Percentiles rank a stretch among this genome's conserved stretches.
These are phyloP conservation scores for Stenichneumon culpator DNA, from an alignment of 2,888 invertebrate genomes.

Conservation along the genomic window DNA sequence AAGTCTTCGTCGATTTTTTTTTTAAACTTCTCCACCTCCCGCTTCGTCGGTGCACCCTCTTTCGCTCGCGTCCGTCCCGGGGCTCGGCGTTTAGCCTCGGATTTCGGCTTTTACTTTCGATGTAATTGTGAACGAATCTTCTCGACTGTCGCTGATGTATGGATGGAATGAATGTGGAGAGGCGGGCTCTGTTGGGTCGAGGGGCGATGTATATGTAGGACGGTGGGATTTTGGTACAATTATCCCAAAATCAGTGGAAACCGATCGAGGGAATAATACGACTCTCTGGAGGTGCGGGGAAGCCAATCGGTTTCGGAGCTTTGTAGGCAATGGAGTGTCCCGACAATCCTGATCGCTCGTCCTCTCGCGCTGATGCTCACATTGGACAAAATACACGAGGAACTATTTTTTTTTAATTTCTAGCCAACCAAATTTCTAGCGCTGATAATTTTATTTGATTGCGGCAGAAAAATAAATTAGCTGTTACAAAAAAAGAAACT, in stretches of 20 bases:
- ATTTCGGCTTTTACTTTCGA: conserved; percentile 79
- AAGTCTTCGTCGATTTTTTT: conserved; percentile 72
- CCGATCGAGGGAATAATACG: conserved; percentile 34
- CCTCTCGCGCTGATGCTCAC: conserved; percentile 13
- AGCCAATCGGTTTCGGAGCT: background rate
- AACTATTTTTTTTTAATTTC: no score
- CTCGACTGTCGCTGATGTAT: conserved; percentile 4
- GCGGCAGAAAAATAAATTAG: no score
- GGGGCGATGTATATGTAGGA: background rate
- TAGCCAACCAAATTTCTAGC: background rate
- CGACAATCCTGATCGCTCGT: conserved; percentile 12
- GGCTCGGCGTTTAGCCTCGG: conserved; percentile 75
- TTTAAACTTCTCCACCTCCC: conserved; percentile 41
- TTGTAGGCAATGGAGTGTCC: background rate
- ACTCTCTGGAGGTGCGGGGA: conserved; percentile 10
- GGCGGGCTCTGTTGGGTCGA: conserved; percentile 22
- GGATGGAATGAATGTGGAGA: conserved; percentile 58
- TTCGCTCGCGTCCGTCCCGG: conserved; percentile 56
- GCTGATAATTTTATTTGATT: background rate
- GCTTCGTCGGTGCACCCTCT: conserved; percentile 51
- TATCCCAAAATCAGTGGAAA: conserved; percentile 30
- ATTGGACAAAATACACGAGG: background rate
- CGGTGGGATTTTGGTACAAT: conserved; percentile 40
- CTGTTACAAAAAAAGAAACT: no score
- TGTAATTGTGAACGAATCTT: conserved; percentile 75